phyloP scores from a whole-genome alignment of 2,113 vertebrate species.

The Coptodon bakossiorum region DNA sequence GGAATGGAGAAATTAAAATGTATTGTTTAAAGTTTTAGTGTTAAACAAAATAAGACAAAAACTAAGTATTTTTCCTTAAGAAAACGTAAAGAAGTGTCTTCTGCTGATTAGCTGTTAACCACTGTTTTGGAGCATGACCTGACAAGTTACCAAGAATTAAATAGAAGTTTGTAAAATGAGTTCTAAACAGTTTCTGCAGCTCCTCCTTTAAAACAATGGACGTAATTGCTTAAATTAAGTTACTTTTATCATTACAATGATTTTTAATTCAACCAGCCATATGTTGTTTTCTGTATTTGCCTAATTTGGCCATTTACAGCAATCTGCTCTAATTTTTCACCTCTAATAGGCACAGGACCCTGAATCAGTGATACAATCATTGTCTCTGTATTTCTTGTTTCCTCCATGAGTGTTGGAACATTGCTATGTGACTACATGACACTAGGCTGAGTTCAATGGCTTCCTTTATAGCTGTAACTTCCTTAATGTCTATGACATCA shows the following conservation, averaged over 20 bases:
- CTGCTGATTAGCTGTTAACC: background rate
- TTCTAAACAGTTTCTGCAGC: background rate
- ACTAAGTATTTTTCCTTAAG: background rate
- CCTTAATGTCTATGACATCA: slow-evolving; percentile 69
- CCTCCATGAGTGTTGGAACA: slow-evolving; percentile 10
- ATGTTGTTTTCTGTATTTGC: background rate
- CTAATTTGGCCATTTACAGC: background rate
- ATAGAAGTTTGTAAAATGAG: background rate
- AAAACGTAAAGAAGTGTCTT: background rate
- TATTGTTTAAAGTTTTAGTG: background rate
- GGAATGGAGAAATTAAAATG: background rate
- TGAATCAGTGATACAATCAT: background rate
- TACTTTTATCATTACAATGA: background rate
- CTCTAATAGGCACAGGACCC: background rate
- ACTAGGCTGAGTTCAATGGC: slow-evolving; percentile 51
- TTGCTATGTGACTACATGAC: slow-evolving; percentile 51
- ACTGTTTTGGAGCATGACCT: background rate
- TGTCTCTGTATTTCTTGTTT: background rate
- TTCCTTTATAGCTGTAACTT: slow-evolving; percentile 64
- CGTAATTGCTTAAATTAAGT: background rate
- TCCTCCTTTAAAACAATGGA: background rate
- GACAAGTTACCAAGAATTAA: background rate
- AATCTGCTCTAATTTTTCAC: background rate
- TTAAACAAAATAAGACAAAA: background rate
- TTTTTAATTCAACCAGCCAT: background rate